phyloP scores from a whole-genome alignment of 2,888 invertebrate species.

The Eupithecia inturbata region DNA sequence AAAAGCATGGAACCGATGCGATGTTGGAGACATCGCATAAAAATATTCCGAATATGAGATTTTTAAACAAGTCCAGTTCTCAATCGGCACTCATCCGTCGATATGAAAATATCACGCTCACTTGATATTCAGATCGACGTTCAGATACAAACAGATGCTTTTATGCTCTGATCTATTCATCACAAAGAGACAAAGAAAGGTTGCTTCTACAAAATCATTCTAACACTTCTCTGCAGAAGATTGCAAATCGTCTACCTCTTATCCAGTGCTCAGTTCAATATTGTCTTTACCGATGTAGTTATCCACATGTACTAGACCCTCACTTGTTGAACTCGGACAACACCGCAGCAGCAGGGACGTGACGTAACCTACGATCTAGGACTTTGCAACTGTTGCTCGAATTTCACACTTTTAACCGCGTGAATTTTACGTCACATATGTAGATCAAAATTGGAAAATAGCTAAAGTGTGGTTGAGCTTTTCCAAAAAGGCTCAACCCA shows the following conservation, averaged over 20 bases:
- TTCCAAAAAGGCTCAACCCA: not conserved
- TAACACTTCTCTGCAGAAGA: not conserved
- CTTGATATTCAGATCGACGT: not conserved
- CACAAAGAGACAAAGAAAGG: not conserved
- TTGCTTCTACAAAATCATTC: not conserved
- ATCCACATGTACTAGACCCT: conserved; percentile 5
- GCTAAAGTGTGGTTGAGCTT: not conserved
- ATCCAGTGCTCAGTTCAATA: not conserved
- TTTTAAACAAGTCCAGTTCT: not conserved
- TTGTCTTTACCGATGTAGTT: conserved; percentile 8
- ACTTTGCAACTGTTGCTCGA: conserved; percentile 9
- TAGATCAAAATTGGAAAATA: not conserved
- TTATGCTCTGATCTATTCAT: not conserved
- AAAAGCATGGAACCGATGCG: too few relatives aligned
- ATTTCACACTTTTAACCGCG: not conserved
- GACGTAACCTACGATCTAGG: conserved; percentile 13
- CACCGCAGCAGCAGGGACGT: conserved; percentile 16
- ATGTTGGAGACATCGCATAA: not conserved
- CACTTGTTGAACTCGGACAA: conserved; percentile 22
- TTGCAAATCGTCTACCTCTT: not conserved
- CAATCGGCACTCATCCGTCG: not conserved
- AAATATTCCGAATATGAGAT: not conserved
- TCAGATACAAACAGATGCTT: not conserved
- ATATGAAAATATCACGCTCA: not conserved
- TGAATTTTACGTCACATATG: not conserved